These are phyloP conservation scores for Brachionus plicatilis DNA, from an alignment of 1,140 invertebrate genomes.

Conservation along the genomic window DNA sequence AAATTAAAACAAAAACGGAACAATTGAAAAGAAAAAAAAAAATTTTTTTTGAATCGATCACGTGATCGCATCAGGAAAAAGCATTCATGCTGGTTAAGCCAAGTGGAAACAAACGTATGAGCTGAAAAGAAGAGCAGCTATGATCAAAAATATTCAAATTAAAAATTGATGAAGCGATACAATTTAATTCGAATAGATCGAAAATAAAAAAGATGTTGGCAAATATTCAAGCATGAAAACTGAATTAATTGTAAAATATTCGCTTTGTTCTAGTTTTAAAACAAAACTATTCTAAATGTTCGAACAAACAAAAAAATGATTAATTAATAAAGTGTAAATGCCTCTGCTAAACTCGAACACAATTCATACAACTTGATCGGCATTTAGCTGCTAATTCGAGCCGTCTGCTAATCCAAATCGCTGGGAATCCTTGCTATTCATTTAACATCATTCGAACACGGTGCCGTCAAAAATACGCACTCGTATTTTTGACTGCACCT, in stretches of 20 bases:
- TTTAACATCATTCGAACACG: not conserved
- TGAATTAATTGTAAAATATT: conserved; percentile 8
- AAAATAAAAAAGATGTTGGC: not conserved
- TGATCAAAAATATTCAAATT: conserved; percentile 22
- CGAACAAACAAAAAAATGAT: conserved; percentile 3
- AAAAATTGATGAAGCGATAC: not conserved
- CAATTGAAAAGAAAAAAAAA: too few relatives aligned
- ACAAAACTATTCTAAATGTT: not conserved
- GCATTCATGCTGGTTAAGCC: not conserved
- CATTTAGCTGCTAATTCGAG: not conserved
- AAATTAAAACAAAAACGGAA: too few relatives aligned
- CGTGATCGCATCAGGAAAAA: not conserved
- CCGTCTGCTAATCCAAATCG: not conserved
- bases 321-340: not conserved
- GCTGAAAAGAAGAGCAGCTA: not conserved
- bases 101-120: not conserved
- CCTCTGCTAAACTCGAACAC: not conserved
- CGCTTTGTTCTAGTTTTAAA: not conserved
- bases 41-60: not conserved
- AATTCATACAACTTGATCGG: not conserved
- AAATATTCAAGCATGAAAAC: conserved; percentile 2
- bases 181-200: not conserved
- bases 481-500: not conserved
- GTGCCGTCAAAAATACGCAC: not conserved
- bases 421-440: not conserved